Evolutionary conservation across 2,888 invertebrate genomes (phyloP).

Genomic region (Gonocerus acuteangulatus): DNA sequence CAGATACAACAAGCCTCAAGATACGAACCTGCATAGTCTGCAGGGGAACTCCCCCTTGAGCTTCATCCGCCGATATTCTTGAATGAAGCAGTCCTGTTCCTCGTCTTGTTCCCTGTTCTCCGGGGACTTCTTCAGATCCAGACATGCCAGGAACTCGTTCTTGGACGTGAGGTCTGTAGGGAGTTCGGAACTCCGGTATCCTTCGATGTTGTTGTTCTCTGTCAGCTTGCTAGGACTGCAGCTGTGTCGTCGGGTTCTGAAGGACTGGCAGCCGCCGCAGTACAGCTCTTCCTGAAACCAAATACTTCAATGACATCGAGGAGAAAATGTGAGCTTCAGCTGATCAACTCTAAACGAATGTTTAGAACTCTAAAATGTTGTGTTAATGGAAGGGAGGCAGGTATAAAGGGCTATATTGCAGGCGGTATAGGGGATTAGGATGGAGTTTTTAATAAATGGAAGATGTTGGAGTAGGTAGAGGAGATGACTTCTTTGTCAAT

Average conservation of each 20-base stretch:
- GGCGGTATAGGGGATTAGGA: no score
- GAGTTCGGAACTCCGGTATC: constrained; percentile 51
- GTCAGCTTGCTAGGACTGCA: constrained; percentile 14
- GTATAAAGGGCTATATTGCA: no score
- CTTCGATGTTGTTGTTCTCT: constrained; percentile 49
- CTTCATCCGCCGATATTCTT: constrained; percentile 83
- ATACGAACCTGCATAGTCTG: constrained; percentile 52
- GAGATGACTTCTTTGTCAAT: no score
- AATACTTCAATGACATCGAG: background rate
- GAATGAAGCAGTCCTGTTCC: constrained; percentile 73
- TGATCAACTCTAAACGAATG: no score
- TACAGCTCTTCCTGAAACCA: constrained; percentile 19
- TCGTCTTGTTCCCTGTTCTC: constrained; percentile 54
- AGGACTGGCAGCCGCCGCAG: constrained; percentile 43
- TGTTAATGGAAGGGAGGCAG: no score
- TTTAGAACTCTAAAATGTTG: no score
- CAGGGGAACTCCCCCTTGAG: constrained; percentile 84
- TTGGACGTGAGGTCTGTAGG: constrained; percentile 26
- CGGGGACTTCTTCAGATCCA: constrained; percentile 31
- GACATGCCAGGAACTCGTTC: constrained; percentile 30
- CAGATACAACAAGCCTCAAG: no score
- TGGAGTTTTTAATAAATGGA: no score
- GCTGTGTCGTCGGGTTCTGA: constrained; percentile 48
- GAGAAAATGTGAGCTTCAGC: no score
- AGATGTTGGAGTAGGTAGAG: no score